phyloP scores from a whole-genome alignment of 2,797 vertebrate genomes.

The Bufotes viridis region DNA sequence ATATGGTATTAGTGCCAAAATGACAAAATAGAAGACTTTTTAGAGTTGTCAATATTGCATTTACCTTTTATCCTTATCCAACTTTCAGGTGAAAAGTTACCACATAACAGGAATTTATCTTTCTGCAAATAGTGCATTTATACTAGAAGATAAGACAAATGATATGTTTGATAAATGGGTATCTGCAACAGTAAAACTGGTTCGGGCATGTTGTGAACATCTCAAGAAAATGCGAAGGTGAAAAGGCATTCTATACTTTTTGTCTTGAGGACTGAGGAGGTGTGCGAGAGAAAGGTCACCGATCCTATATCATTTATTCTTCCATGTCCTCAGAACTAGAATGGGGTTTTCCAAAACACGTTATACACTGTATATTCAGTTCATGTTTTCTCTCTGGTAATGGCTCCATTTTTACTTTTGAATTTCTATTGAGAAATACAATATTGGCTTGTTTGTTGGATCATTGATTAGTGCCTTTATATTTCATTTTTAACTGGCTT shows the following conservation, averaged over 20 bases:
- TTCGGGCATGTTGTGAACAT: conserved; percentile 46
- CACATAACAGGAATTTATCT: conserved; percentile 50
- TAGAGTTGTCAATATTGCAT: conserved; percentile 46
- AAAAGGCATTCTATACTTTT: conserved; percentile 48
- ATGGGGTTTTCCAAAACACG: not conserved
- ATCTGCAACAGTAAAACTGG: conserved; percentile 51
- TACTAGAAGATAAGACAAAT: conserved; percentile 55
- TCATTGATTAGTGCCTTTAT: too few species aligned
- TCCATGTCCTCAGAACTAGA: not conserved
- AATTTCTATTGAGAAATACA: too few species aligned
- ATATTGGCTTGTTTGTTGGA: too few species aligned
- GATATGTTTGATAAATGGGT: conserved; percentile 57
- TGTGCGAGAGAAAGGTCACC: conserved; percentile 25
- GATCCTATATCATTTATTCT: conserved; percentile 4
- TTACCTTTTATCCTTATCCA: conserved; percentile 51
- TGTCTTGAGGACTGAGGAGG: not conserved
- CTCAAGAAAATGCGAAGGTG: not conserved
- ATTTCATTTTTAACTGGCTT: not conserved
- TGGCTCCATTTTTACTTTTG: not conserved
- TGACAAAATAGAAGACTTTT: conserved; percentile 48
- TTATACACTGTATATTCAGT: not conserved
- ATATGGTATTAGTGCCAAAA: conserved; percentile 49
- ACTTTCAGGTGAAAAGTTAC: conserved; percentile 40
- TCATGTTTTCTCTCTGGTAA: not conserved
- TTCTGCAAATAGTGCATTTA: conserved; percentile 46